phyloP scores from a whole-genome alignment of 2,888 invertebrate species.

The Ichneumoninae sp. region DNA sequence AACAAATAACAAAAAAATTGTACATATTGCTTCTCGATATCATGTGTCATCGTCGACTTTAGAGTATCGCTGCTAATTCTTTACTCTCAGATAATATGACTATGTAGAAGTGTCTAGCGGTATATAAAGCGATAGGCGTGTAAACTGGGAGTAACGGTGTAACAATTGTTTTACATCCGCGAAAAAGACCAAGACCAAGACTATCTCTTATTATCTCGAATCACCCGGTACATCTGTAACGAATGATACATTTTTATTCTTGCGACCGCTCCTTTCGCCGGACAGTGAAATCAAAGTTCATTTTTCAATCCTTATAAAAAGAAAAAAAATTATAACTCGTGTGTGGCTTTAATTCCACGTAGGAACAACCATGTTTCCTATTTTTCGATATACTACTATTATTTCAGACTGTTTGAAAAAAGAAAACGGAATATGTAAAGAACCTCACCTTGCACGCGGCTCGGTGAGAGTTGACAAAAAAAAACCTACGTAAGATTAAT shows the following conservation, averaged over 20 bases:
- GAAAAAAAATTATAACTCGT: neutral
- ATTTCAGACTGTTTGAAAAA: slow-evolving; percentile 16
- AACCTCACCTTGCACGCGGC: slow-evolving; percentile 6
- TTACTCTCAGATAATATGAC: slow-evolving; percentile 37
- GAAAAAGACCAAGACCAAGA: slow-evolving; percentile 61
- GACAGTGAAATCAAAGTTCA: slow-evolving; percentile 28
- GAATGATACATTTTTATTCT: slow-evolving; percentile 10
- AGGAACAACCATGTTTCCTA: slow-evolving; percentile 7
- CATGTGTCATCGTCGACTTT: slow-evolving; percentile 46
- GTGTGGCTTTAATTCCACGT: slow-evolving; percentile 37
- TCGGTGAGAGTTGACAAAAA: slow-evolving; percentile 10
- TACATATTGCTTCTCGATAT: slow-evolving; percentile 49
- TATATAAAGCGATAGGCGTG: slow-evolving; percentile 24
- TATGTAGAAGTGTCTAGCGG: slow-evolving; percentile 38
- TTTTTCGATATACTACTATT: slow-evolving; percentile 19
- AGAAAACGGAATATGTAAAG: neutral
- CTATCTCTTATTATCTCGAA: slow-evolving; percentile 35
- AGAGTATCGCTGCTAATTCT: slow-evolving; percentile 44
- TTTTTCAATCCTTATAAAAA: slow-evolving; percentile 19
- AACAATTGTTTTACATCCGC: slow-evolving; percentile 38
- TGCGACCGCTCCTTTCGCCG: slow-evolving; percentile 22
- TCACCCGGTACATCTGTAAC: neutral
- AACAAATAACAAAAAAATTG: slow-evolving; percentile 11
- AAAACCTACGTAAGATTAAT: slow-evolving; percentile 19
- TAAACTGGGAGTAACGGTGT: slow-evolving; percentile 43